phyloP scores from a whole-genome alignment of 2,113 vertebrate species.

The Oryzias javanicus region DNA sequence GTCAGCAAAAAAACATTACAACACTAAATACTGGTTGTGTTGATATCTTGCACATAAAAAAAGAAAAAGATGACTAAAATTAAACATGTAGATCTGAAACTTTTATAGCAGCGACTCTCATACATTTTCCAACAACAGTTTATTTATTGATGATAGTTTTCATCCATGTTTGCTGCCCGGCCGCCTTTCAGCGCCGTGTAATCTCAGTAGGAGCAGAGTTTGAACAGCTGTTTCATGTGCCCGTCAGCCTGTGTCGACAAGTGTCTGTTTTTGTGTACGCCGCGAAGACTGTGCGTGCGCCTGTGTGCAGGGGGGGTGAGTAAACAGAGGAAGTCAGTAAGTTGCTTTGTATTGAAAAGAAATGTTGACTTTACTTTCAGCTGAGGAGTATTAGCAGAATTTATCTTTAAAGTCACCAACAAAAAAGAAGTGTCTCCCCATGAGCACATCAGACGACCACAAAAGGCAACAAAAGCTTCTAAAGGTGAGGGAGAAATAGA shows the following conservation, averaged over 20 bases:
- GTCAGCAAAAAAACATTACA: too few species aligned
- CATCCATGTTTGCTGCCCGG: constrained; percentile 15
- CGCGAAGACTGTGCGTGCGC: constrained; percentile 7
- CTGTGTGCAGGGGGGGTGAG: constrained; percentile 9
- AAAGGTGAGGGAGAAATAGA: too few species aligned
- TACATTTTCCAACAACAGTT: background rate
- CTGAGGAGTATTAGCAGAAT: constrained; percentile 32
- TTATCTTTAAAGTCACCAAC: constrained; percentile 27
- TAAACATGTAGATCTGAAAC: background rate
- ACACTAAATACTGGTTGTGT: too few species aligned
- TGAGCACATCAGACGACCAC: background rate
- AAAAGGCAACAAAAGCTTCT: too few species aligned
- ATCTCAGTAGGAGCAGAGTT: constrained; percentile 39
- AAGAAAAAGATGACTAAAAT: too few species aligned
- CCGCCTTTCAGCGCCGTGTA: constrained; percentile 31
- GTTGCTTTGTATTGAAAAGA: constrained; percentile 58
- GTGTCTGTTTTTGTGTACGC: constrained; percentile 39
- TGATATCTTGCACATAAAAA: too few species aligned
- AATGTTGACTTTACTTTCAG: constrained; percentile 59
- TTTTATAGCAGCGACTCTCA: background rate
- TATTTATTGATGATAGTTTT: constrained; percentile 16
- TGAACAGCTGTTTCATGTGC: constrained; percentile 66
- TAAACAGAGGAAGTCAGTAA: constrained; percentile 56
- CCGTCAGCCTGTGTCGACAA: constrained; percentile 47
- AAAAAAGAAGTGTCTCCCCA: constrained; percentile 7